Evolutionary conservation across 2,888 invertebrate species (phyloP), one percentile per base, ranked within the genome.

Genomic region (Cataglyphis altisquamis): DNA sequence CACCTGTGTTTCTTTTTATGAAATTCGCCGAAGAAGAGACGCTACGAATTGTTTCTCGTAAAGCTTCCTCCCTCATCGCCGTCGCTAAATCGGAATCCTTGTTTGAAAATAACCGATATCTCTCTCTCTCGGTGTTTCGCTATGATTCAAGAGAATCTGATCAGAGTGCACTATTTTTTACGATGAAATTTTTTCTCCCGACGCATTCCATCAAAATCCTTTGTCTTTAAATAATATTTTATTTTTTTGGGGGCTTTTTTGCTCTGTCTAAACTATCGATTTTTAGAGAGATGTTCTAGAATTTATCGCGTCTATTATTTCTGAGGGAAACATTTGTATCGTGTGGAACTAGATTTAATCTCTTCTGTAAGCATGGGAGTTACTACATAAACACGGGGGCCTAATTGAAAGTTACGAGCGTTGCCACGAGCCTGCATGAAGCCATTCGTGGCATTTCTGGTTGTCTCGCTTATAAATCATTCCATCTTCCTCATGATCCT

Each of bases 1-100:
- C 90, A 87, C 88, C 82, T 88, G 89, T 87, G 88, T 89, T 90
- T 90, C 89, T 88, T 90, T 88, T 88, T 90, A 90, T 85, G 88
- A 90, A 90, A 88, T 74, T 82, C 62, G 25, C 62, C 62, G 80
- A 48, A 62, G 60, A 73, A 52, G 83, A 70, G 32, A 78, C 57
- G 32, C 67, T 45, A 67, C 84, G 84, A 84, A 89, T 84, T 83
- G 83, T 70, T 39, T 48, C 72, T 72, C 86, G 86, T 84, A 86
- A 90, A 90, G 68, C 21, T 36, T 32, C 39, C 52, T 55, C 15
- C 32, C 52, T 45, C 36, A 8, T 41, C 48, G 48, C 52, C 60
- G 5, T 39, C 39, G 36, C 15, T 18, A 52, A 77, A 52, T 70
- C 57, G 39, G 12, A 57, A 68, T 57, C 15, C n/a, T 18, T 15